Evolutionary conservation across 2,797 vertebrate species (phyloP).

Genomic region (Eulemur mongoz): DNA sequence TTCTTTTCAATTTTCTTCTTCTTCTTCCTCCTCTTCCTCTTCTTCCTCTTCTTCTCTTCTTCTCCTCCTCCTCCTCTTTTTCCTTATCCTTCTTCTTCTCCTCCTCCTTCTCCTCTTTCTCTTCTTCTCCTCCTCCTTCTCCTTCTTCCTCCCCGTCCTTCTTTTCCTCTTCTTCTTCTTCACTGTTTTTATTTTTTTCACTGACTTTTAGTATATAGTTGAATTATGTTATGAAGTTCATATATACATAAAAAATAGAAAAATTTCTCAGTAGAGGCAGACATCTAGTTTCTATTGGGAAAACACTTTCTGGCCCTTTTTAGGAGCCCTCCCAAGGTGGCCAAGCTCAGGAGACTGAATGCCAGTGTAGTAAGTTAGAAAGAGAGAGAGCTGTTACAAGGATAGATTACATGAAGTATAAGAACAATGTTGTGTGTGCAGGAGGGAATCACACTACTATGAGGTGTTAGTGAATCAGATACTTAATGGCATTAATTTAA

Average conservation of each 20-base stretch:
- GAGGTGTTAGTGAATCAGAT: background rate
- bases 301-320: background rate
- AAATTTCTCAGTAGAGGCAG: background rate
- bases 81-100: no score
- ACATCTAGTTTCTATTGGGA: background rate
- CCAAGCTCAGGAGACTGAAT: background rate
- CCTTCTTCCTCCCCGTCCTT: no score
- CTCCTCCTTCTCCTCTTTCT: no score
- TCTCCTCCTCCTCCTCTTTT: no score
- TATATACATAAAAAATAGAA: background rate
- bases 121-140: no score
- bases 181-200: background rate
- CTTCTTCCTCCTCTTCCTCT: no score
- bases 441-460: background rate
- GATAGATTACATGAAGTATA: background rate
- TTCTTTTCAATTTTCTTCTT: background rate
- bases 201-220: background rate
- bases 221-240: background rate
- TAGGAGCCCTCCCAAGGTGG: background rate
- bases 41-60: no score
- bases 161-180: background rate
- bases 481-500: background rate
- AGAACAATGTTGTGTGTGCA: background rate
- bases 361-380: background rate
- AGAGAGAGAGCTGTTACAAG: background rate